Evolutionary conservation across 2,888 invertebrate species (phyloP).

Genomic region (Ecliptopera silaceata): DNA sequence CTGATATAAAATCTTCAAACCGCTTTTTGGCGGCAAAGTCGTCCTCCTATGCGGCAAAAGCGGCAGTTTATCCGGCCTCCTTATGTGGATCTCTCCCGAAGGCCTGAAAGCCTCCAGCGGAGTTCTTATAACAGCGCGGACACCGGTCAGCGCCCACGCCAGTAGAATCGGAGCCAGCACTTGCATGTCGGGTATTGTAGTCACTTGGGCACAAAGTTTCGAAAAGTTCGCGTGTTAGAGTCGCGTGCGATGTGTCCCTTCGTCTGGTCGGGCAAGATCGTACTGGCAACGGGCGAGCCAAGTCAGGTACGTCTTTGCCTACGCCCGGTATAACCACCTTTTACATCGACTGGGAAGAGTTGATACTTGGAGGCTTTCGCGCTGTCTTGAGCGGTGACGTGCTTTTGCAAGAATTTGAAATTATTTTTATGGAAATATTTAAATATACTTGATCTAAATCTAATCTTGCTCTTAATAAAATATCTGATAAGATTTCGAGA

Average conservation of each 20-base stretch:
- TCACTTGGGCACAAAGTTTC: conserved; percentile 46
- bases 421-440: not conserved
- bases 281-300: conserved; percentile 71
- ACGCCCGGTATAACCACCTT: conserved; percentile 79
- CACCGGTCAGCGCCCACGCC: conserved; percentile 66
- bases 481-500: no score
- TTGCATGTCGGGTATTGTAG: conserved; percentile 55
- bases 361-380: conserved; percentile 60
- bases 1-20: conserved; percentile 87
- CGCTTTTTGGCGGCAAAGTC: conserved; percentile 73
- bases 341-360: conserved; percentile 51
- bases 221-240: conserved; percentile 42
- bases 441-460: not conserved
- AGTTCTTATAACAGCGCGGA: conserved; percentile 73
- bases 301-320: conserved; percentile 78
- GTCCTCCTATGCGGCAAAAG: conserved; percentile 77
- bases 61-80: conserved; percentile 75
- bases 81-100: conserved; percentile 72
- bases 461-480: no score
- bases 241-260: conserved; percentile 61
- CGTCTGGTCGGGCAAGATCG: conserved; percentile 65
- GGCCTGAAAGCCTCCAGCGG: conserved; percentile 83
- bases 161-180: conserved; percentile 68
- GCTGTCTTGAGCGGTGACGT: conserved; percentile 6
- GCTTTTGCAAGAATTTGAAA: not conserved